phyloP scores from a whole-genome alignment of 1,140 invertebrate genomes.

The Dufourea novaeangliae region DNA sequence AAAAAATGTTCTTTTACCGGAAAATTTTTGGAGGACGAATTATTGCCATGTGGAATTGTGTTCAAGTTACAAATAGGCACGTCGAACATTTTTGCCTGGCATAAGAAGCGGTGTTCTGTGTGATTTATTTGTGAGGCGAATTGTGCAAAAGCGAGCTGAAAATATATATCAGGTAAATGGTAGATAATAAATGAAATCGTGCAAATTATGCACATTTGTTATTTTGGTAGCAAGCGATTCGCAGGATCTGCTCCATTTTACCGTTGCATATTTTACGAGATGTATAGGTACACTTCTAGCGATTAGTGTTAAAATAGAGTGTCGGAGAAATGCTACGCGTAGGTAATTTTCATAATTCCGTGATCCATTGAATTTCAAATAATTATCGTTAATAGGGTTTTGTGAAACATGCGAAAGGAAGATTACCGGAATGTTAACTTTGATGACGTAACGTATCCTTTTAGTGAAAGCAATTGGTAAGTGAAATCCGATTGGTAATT shows the following conservation, averaged over 20 bases:
- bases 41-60: too few species aligned
- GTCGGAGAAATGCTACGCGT: neutral
- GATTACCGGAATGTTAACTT: neutral
- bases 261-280: neutral
- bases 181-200: conserved; percentile 2
- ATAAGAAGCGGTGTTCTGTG: neutral
- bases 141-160: neutral
- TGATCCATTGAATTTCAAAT: neutral
- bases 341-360: neutral
- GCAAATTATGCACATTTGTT: neutral
- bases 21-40: too few species aligned
- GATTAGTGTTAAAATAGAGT: neutral
- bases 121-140: neutral
- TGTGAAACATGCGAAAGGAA: neutral
- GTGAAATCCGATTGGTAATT: neutral
- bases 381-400: neutral
- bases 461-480: neutral
- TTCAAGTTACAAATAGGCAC: neutral
- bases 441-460: neutral
- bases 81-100: neutral
- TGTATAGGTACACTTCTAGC: neutral
- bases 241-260: neutral
- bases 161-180: neutral
- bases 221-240: neutral
- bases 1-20: too few species aligned